These are phyloP conservation scores for Camponotus fellah DNA, from an alignment of 2,888 invertebrate species.

Conservation along the genomic window DNA sequence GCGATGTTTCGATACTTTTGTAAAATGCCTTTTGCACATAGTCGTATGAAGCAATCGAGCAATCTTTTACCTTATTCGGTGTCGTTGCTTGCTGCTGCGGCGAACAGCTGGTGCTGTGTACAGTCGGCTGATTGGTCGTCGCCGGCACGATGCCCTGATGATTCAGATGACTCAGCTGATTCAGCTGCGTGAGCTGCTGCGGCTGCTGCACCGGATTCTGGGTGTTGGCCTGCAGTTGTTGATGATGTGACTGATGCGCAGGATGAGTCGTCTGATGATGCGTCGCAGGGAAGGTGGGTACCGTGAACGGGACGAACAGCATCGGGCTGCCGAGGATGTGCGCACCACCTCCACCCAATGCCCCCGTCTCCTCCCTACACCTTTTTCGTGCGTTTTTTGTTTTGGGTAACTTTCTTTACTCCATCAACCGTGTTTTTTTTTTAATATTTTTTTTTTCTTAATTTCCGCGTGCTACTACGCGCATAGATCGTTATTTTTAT, in stretches of 20 bases:
- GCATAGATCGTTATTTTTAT: conserved; percentile 60
- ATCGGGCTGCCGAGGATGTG: conserved; percentile 86
- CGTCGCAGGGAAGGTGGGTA: conserved; percentile 85
- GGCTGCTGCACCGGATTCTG: conserved; percentile 80
- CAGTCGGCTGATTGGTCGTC: conserved; percentile 81
- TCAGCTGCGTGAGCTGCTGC: conserved; percentile 81
- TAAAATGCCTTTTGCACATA: conserved; percentile 1
- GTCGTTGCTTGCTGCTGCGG: conserved; percentile 84
- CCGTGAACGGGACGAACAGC: conserved; percentile 86
- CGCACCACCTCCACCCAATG: conserved; percentile 86
- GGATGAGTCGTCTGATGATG: conserved; percentile 84
- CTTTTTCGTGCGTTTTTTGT: conserved; percentile 79
- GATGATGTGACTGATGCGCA: conserved; percentile 82
- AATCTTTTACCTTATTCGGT: conserved; percentile 83
- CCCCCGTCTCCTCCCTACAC: conserved; percentile 86
- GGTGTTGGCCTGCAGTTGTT: conserved; percentile 81
- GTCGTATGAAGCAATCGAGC: conserved; percentile 26
- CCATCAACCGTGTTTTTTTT: conserved; percentile 67
- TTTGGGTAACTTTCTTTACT: conserved; percentile 71
- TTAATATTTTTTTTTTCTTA: conserved; percentile 32
- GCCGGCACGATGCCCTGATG: conserved; percentile 83
- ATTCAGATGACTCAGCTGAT: conserved; percentile 84
- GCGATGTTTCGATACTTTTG: not conserved
- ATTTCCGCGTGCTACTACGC: conserved; percentile 72
- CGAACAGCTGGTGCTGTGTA: conserved; percentile 85